Percentiles rank a stretch among this genome's conserved stretches.
Conservation (phyloP, 2,113 vertebrate species). For the Phainopepla nitens region DNA sequence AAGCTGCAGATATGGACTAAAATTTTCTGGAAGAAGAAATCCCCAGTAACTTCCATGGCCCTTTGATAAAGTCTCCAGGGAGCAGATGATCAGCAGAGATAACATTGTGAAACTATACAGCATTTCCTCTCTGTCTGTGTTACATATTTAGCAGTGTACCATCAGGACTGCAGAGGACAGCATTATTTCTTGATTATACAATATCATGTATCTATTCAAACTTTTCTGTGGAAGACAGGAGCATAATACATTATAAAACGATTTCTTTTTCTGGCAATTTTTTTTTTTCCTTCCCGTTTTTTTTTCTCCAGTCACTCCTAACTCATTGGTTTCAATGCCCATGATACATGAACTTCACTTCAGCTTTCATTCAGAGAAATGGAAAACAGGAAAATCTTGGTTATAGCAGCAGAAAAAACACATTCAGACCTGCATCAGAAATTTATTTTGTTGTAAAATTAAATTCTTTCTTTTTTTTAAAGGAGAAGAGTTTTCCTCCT, state of each 20-base stretch:
- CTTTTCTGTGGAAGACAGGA: not conserved
- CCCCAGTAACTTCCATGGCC: not conserved
- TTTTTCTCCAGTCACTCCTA: not conserved
- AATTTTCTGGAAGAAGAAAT: not conserved
- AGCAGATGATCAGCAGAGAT: not conserved
- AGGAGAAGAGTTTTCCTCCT: not conserved
- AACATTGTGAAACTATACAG: not conserved
- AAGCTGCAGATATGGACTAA: not conserved
- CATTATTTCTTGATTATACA: conserved; percentile 23
- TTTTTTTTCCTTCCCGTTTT: not conserved
- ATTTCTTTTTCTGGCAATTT: conserved; percentile 16
- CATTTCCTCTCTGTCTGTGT: conserved; percentile 1
- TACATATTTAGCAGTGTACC: conserved; percentile 10
- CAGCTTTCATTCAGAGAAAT: not conserved
- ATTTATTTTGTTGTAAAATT: not conserved
- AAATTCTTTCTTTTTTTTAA: not conserved
- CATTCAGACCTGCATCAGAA: not conserved
- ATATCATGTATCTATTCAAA: conserved; percentile 2
- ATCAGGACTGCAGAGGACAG: conserved; percentile 1
- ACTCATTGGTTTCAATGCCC: not conserved
- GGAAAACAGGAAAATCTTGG: not conserved
- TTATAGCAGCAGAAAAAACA: not conserved
- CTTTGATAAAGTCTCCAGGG: not conserved
- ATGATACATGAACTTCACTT: not conserved
- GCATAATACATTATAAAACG: not conserved